Evolutionary conservation across 2,888 invertebrate species (phyloP).

Genomic region (Ophioninae sp.): DNA sequence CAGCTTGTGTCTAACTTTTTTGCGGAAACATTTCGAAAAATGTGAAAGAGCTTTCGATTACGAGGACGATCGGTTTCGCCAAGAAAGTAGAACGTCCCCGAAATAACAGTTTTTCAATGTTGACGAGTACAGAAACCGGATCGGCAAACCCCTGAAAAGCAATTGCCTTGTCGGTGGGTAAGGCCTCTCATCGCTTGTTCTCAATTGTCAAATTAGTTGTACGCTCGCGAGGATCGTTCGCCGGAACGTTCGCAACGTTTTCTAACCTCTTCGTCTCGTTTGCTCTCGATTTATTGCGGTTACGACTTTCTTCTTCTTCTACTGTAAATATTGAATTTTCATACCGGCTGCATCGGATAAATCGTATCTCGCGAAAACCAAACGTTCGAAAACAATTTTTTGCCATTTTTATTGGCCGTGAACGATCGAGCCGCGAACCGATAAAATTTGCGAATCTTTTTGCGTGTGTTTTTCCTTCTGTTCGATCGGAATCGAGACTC

Average conservation of each 20-base stretch:
- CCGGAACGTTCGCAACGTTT: slow-evolving; percentile 21
- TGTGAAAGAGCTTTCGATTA: too few relatives aligned
- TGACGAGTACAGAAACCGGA: slow-evolving; percentile 24
- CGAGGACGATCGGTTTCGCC: too few relatives aligned
- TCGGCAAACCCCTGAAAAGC: slow-evolving; percentile 42
- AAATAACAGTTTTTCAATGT: background rate
- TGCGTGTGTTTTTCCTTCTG: background rate
- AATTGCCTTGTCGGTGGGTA: slow-evolving; percentile 46
- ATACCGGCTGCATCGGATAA: background rate
- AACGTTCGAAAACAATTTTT: background rate
- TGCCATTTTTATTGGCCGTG: background rate
- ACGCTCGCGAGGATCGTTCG: slow-evolving; percentile 27
- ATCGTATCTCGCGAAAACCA: background rate
- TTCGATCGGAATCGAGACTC: too few relatives aligned
- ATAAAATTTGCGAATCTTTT: background rate
- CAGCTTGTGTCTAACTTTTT: too few relatives aligned
- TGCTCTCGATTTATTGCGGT: slow-evolving; percentile 22
- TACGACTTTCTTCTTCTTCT: slow-evolving; percentile 3
- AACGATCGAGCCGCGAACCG: background rate
- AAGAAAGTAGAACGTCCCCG: background rate
- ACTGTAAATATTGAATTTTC: background rate
- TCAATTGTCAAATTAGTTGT: slow-evolving; percentile 58
- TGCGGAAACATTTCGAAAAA: too few relatives aligned
- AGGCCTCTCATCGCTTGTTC: slow-evolving; percentile 53
- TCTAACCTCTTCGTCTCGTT: slow-evolving; percentile 22